Evolutionary conservation across 2,797 vertebrate species (phyloP), one percentile per base, ranked within the genome.

Genomic region (Chelidonichthys spinosus): DNA sequence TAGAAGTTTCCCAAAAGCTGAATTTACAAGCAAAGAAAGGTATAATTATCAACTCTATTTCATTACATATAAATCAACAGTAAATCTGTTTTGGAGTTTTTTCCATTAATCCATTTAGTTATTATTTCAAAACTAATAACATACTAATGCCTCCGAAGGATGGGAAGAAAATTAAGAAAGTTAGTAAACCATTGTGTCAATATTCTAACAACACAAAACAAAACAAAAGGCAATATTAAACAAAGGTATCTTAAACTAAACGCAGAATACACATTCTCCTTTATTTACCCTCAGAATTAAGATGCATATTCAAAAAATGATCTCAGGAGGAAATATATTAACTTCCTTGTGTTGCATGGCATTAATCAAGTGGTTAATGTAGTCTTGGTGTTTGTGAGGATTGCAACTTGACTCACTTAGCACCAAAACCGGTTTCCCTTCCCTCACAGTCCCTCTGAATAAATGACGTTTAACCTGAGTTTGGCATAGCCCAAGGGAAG

Each of bases 391-490:
- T 46, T n/a, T 65, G 35, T 65, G 49, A 74, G 54, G 43, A 63
- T 60, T 69, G 36, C 35, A 80, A 56, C 36, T 64, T 37, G 64
- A 37, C 64, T 74, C 55, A 68, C 35, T 59, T 60, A 73, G 80
- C 87, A 87, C 72, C 79, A 70, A 47, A 83, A 60, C 11, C n/a
- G 47, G 17, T 74, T 55, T 74, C 32, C 18, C 36, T 76, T 74
- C 32, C 18, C 36, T 76, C 69, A 53, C 44, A 36, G n/a, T 66
- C 36, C 11, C 56, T 60, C 54, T 15, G n/a, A 69, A 72, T 56
- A 71, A 76, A 81, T 53, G 11, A 82, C 62, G 74, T 77, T 87
- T 69, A 54, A 74, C 89, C 87, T 88, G 89, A 92, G 87, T 85
- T 85, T 66, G 81, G 74, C 50, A 25, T 56, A 74, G 74, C 75